A percentile compares a stretch with the other conserved stretches of the same genome.
These are phyloP conservation scores for Tetropium fuscum DNA, from an alignment of 2,888 invertebrate species.

Conservation along the genomic window DNA sequence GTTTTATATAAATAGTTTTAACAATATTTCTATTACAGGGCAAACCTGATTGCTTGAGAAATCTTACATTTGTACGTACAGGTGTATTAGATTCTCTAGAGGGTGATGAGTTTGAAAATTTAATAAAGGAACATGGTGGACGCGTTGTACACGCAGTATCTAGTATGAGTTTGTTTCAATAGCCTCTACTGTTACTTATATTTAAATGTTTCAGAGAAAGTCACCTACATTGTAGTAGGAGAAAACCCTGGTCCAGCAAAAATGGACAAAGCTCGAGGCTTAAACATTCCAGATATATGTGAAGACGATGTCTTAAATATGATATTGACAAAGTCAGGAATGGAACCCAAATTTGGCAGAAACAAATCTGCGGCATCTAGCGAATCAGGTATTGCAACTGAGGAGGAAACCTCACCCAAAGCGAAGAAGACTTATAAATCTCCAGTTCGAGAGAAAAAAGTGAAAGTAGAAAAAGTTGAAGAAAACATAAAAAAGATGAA, in stretches of 20 bases:
- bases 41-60: constrained; percentile 76
- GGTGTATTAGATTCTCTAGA: constrained; percentile 92
- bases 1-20: too few relatives aligned
- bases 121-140: constrained; percentile 86
- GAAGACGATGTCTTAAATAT: constrained; percentile 88
- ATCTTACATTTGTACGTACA: constrained; percentile 81
- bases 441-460: not conserved
- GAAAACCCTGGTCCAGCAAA: constrained; percentile 90
- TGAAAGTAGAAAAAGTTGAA: not conserved
- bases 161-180: constrained; percentile 63
- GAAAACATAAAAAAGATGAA: not conserved
- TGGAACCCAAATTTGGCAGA: constrained; percentile 51
- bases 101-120: constrained; percentile 79
- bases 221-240: constrained; percentile 86
- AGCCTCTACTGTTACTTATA: not conserved
- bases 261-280: constrained; percentile 78
- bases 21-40: constrained; percentile 68
- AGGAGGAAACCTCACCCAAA: constrained; percentile 30
- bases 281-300: constrained; percentile 78
- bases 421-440: constrained; percentile 14
- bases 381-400: constrained; percentile 47
- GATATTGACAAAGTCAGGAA: constrained; percentile 73
- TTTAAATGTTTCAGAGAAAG: constrained; percentile 59
- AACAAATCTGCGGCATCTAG: constrained; percentile 34
- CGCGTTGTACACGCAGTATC: constrained; percentile 80